phyloP scores from a whole-genome alignment of 2,113 vertebrate genomes.

The Gracilinanus agilis region DNA sequence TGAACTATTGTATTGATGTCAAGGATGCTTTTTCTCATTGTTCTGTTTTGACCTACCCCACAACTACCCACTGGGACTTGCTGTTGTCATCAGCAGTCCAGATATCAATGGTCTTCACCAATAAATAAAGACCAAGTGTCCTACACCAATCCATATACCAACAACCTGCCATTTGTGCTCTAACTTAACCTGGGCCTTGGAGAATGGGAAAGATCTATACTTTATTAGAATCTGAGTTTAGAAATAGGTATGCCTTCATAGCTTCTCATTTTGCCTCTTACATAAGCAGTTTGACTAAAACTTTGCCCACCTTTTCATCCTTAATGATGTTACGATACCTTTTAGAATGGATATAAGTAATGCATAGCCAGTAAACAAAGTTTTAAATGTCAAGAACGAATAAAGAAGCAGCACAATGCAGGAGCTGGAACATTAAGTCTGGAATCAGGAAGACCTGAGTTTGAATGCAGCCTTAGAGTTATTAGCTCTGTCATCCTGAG shows the following conservation, averaged over 20 bases:
- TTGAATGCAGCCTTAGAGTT: neutral
- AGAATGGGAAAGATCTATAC: conserved; percentile 17
- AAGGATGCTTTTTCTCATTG: conserved; percentile 7
- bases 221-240: neutral
- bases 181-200: neutral
- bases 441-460: neutral
- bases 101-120: neutral
- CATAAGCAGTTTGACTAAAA: neutral
- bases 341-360: neutral
- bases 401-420: neutral
- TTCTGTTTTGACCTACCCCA: conserved; percentile 21
- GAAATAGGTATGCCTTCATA: neutral
- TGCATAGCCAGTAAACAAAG: neutral
- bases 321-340: neutral
- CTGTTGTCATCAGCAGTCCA: conserved; percentile 6
- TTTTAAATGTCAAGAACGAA: neutral
- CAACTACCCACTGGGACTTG: conserved; percentile 12
- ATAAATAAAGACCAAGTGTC: neutral
- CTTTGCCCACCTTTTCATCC: neutral
- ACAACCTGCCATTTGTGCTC: neutral
- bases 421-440: neutral
- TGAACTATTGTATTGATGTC: neutral
- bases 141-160: conserved; percentile 8
- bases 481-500: neutral
- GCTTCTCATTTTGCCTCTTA: neutral